Evolutionary conservation across 1,140 invertebrate genomes (phyloP).

Genomic region (Drosophila sulfurigaster): DNA sequence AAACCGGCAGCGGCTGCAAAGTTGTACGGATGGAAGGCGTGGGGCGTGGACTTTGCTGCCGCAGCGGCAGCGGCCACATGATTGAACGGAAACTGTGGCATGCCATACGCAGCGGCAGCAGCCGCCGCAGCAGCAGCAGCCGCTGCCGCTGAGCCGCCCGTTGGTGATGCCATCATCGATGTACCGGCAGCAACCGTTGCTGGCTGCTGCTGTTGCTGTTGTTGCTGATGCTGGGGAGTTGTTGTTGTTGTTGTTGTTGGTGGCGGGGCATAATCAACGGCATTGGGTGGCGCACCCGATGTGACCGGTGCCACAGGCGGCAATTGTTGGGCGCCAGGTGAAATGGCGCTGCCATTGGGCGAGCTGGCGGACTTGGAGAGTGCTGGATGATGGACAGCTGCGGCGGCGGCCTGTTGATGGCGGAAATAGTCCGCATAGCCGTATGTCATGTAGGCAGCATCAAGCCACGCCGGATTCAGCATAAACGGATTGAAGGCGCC

Average conservation of each 20-base stretch:
- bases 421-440: constrained; percentile 88
- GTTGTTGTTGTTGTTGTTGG: too few species aligned
- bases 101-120: constrained; percentile 65
- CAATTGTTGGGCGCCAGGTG: constrained; percentile 17
- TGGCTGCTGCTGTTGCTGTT: too few species aligned
- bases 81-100: constrained; percentile 86
- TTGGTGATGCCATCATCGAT: constrained; percentile 82
- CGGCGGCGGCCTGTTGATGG: constrained; percentile 80
- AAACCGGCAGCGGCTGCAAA: constrained; percentile 80
- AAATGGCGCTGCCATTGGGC: constrained; percentile 44
- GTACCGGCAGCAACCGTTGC: too few species aligned
- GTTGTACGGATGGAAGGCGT: constrained; percentile 83
- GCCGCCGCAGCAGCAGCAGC: constrained; percentile 66
- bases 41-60: constrained; percentile 78
- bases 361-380: constrained; percentile 86
- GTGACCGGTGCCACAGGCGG: too few species aligned
- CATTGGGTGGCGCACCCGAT: constrained; percentile 11
- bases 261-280: constrained; percentile 38
- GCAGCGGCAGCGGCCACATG: constrained; percentile 85
- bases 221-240: too few species aligned
- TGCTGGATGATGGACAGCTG: constrained; percentile 85
- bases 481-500: constrained; percentile 90
- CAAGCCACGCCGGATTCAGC: constrained; percentile 90
- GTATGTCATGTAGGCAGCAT: constrained; percentile 90
- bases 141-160: constrained; percentile 78